phyloP scores from a whole-genome alignment of 2,113 vertebrate genomes.

The Oreamnos americanus region DNA sequence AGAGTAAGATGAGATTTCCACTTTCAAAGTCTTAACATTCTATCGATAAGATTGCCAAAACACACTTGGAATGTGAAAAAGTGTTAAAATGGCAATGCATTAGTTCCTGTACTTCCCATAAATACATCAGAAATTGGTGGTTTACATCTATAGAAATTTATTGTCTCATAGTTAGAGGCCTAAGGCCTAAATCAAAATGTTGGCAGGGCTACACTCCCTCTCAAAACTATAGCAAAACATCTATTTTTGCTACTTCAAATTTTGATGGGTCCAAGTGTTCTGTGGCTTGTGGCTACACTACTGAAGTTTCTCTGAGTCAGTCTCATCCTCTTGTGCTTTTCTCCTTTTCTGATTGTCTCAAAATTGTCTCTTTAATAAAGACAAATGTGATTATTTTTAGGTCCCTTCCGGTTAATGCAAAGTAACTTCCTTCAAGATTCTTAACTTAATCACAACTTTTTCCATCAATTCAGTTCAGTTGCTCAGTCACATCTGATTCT shows the following conservation, averaged over 20 bases:
- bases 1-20: not conserved
- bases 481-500: not conserved
- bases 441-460: not conserved
- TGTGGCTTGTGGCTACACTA: not conserved
- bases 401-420: not conserved
- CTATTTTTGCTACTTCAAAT: not conserved
- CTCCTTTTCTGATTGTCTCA: not conserved
- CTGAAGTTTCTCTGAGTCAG: not conserved
- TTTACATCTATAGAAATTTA: not conserved
- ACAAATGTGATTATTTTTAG: not conserved
- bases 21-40: not conserved
- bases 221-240: rapidly evolving
- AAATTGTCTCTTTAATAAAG: not conserved
- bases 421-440: not conserved
- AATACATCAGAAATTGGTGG: not conserved
- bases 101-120: not conserved
- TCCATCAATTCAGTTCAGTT: not conserved
- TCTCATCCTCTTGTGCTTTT: not conserved
- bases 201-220: not conserved
- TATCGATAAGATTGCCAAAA: not conserved
- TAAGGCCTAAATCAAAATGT: not conserved
- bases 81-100: not conserved
- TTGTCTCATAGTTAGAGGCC: not conserved
- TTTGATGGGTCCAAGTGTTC: not conserved
- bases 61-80: not conserved